Percentiles rank a stretch among this genome's conserved stretches.
Conservation (phyloP, 2,113 vertebrate genomes). For the Hemibagrus wyckioides region DNA sequence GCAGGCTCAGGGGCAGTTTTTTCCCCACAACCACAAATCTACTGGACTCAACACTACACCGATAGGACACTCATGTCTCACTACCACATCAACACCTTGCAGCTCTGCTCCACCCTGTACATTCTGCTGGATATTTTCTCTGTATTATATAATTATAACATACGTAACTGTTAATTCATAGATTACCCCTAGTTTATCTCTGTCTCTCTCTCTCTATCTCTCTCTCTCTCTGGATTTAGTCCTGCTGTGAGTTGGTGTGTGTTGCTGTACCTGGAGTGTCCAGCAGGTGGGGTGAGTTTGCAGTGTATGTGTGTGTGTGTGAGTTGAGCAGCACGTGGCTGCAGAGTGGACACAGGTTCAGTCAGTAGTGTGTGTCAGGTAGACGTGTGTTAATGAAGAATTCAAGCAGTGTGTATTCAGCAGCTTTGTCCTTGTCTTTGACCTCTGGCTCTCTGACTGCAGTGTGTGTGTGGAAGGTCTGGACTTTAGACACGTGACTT, state of each 20-base stretch:
- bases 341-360: conserved; percentile 1
- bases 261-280: not conserved
- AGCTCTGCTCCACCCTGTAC: no score
- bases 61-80: no score
- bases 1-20: no score
- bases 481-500: not conserved
- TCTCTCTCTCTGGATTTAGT: not conserved
- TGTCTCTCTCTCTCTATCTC: no score
- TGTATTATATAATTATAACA: no score
- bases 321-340: not conserved
- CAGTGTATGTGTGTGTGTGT: conserved; percentile 14
- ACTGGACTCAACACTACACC: no score
- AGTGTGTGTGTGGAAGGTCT: not conserved
- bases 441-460: not conserved
- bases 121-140: no score
- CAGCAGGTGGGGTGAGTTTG: conserved; percentile 68
- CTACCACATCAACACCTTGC: no score
- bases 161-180: no score
- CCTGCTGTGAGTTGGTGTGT: not conserved
- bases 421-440: not conserved
- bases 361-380: conserved; percentile 13
- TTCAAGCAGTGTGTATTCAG: not conserved
- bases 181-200: no score
- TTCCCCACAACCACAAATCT: no score
- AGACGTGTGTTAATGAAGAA: not conserved